Base-by-base conservation (phyloP, 2,888 invertebrate species). In the Aporophyla lueneburgensis region DNA sequence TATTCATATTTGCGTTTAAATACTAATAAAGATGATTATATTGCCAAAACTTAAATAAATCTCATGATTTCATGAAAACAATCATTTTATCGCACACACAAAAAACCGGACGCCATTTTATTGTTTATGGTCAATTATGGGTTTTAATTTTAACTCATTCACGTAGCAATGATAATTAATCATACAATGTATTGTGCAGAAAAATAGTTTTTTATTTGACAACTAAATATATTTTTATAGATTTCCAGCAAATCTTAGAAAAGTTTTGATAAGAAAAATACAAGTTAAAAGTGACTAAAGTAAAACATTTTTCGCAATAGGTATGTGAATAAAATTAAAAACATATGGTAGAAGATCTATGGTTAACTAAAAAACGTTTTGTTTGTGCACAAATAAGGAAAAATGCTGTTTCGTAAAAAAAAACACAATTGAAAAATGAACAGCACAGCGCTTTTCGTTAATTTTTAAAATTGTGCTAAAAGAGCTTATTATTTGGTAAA, bases 91-190 rank as follows among this genome's bases (percentile, higher is more conserved):
- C 93, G 93, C 96, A 96, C 96, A 96, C 96, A 96, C 96, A 95
- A 96, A 96, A 96, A 96, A 95, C 94, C 92, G 92, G 92, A 94
- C 96, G 96, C 97, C 96, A 97, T 97, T 96, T 97, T 97, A 94
- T 96, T 96, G 94, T 96, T 95, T 96, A 96, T 96, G 96, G 95
- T 87, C 76, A 88, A 88, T 89, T 91, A 87, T n/a, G 70, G 86
- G 90, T 91, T 92, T 90, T 73, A 80, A 77, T 71, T 80, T 75
- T 40, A 83, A 81, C 69, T 84, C 74, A 79, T 81, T 84, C 83
- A 73, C 51, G 53, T 68, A 74, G 71, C 83, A 71, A 74, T 74
- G 77, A 53, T 56, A 78, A 70, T 71, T 54, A 43, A 62, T 46
- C 43, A 27, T 19, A 51, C 27, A 71, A 61, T 61, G 16, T 58